phyloP scores from a whole-genome alignment of 2,888 invertebrate genomes.

The Thymelicus acteon region DNA sequence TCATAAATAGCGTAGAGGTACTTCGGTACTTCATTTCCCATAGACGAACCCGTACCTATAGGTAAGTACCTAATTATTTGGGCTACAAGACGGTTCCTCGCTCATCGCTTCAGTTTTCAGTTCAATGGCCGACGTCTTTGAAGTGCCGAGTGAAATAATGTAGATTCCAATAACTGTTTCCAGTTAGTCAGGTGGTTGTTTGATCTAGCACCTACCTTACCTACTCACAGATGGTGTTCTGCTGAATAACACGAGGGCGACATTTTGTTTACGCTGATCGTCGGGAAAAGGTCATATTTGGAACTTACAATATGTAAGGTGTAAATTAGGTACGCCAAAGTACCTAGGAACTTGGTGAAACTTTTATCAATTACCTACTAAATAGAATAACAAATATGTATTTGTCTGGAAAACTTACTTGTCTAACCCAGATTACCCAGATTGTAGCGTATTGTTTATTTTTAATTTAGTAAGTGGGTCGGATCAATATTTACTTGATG shows the following conservation, averaged over 20 bases:
- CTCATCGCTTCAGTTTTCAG: conserved; percentile 62
- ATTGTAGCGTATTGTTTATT: conserved; percentile 13
- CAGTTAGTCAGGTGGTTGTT: conserved; percentile 60
- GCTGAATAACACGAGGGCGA: conserved; percentile 39
- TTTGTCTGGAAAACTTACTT: neutral
- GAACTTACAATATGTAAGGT: too few species aligned
- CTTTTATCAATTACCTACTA: too few species aligned
- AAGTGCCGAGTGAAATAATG: conserved; percentile 70
- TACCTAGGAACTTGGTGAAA: too few species aligned
- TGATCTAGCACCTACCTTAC: conserved; percentile 47
- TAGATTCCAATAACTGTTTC: conserved; percentile 58
- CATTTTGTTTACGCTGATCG: conserved; percentile 38
- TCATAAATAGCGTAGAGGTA: conserved; percentile 42
- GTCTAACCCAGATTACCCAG: neutral
- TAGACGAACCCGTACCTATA: conserved; percentile 1
- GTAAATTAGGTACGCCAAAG: too few species aligned
- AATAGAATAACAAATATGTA: neutral
- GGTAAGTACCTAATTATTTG: conserved; percentile 42
- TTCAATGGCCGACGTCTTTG: conserved; percentile 70
- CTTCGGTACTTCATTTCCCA: conserved; percentile 25
- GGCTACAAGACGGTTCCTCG: conserved; percentile 50
- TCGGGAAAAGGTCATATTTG: conserved; percentile 9
- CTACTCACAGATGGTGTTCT: neutral
- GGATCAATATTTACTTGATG: conserved; percentile 23
- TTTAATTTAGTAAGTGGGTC: conserved; percentile 8